Evolutionary conservation across 2,888 invertebrate species (phyloP).

Genomic region (Luperina testacea): DNA sequence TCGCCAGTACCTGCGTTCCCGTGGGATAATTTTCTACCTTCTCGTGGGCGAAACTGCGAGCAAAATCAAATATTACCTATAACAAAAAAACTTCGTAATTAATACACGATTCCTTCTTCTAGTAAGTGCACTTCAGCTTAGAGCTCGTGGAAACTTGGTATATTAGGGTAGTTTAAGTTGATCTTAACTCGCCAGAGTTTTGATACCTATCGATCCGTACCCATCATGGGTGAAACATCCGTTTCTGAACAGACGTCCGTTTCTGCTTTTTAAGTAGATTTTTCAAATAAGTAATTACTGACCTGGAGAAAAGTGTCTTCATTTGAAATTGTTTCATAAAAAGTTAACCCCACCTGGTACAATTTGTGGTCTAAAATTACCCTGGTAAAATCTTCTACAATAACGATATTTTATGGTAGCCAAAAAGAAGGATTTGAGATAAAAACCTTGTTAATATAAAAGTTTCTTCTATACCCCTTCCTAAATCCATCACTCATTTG

Average conservation of each 20-base stretch:
- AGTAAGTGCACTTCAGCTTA: neutral
- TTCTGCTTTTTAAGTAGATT: neutral
- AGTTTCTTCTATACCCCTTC: neutral
- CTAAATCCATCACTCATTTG: slow-evolving; percentile 25
- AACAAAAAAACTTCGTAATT: too few species aligned
- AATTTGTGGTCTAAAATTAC: neutral
- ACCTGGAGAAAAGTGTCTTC: neutral
- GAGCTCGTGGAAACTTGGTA: neutral
- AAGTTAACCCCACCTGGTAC: neutral
- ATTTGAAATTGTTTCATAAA: neutral
- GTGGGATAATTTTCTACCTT: neutral
- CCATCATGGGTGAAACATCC: too few species aligned
- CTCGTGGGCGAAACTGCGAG: neutral
- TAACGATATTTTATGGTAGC: neutral
- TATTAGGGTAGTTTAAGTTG: neutral
- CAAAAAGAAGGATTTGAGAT: neutral
- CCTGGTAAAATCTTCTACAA: neutral
- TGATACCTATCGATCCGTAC: neutral
- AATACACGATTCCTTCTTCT: neutral
- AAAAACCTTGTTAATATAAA: neutral
- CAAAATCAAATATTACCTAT: too few species aligned
- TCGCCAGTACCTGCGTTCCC: neutral
- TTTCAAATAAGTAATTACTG: neutral
- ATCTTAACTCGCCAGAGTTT: neutral
- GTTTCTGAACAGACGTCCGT: too few species aligned